Evolutionary conservation across 2,888 invertebrate genomes (phyloP).

Genomic region (Calliphora vomitoria): DNA sequence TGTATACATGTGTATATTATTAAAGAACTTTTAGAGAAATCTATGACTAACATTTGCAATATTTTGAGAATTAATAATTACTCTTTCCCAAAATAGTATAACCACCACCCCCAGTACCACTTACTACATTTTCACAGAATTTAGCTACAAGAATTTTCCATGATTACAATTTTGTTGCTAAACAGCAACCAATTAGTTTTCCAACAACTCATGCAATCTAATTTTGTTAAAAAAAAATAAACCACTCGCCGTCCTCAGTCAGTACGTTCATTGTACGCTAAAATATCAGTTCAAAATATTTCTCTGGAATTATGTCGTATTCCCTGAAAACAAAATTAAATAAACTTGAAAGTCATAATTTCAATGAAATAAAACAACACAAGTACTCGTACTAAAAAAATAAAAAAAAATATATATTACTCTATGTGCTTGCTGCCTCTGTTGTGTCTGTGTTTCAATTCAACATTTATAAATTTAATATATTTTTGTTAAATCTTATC

Average conservation of each 20-base stretch:
- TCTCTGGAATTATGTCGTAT: slow-evolving; percentile 44
- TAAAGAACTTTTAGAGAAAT: too few relatives aligned
- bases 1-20: too few relatives aligned
- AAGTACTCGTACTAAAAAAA: neutral
- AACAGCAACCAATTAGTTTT: slow-evolving; percentile 17
- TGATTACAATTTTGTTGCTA: slow-evolving; percentile 23
- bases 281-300: slow-evolving; percentile 42
- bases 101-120: neutral
- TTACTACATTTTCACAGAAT: neutral
- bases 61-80: neutral
- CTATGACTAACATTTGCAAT: too few relatives aligned
- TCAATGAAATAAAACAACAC: slow-evolving; percentile 51
- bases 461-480: slow-evolving; percentile 1
- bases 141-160: neutral
- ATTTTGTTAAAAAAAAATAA: slow-evolving; percentile 36
- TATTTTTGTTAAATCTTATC: slow-evolving; percentile 30
- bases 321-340: slow-evolving; percentile 47
- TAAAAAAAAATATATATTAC: neutral
- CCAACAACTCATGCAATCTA: neutral
- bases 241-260: neutral
- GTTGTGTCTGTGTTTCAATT: neutral
- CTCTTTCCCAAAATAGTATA: neutral
- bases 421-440: neutral
- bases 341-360: slow-evolving; percentile 62
- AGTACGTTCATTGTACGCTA: neutral